Base-by-base conservation (phyloP, 2,113 vertebrate species). In the Hylia prasina region DNA sequence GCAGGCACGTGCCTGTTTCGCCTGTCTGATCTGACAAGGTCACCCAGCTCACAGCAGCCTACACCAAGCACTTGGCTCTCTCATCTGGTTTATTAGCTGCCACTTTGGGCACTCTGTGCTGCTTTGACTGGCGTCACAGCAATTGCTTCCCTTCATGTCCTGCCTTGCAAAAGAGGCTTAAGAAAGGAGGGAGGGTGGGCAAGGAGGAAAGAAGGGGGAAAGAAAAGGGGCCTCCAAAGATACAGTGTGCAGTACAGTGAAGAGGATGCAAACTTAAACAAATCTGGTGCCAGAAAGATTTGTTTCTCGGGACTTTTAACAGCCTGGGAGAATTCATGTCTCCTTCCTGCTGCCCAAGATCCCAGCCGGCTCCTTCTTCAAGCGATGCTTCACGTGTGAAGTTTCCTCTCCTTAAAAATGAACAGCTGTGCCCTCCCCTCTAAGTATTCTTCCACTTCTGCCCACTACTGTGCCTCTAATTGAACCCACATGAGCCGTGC, bases 391-490 rank as follows among this genome's bases (percentile, higher is more conserved):
- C 97, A 97, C 97, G 93, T 97, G 96, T 97, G 97, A 97, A 98
- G 97, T 98, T 98, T 98, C 97, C 98, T 98, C 97, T 96, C 96
- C 94, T 97, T 97, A 98, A 98, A 98, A 97, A 95, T 97, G 97
- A 98, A 98, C 97, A 98, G 97, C 98, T 97, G 97, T 96, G 95
- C 97, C 95, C 97, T 98, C 96, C 96, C 97, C 96, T 97, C 97
- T 97, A 97, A 98, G 97, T 97, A 96, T 96, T 92, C 97, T 98
- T 98, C 98, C 97, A 98, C 98, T 97, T 97, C 97, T 94, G 94
- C 97, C 98, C 97, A 98, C 98, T 98, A 98, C 97, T 98, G 96
- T 96, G 97, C 87, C 96, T 96, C 96, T 98, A 98, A 98, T 98
- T 98, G 97, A 98, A 98, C 97, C 96, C 98, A 98, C 98, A 98